Evolutionary conservation across 53 echinoderm and acorn worm species (phyloP).

Genomic region (Patiria pectinifera): DNA sequence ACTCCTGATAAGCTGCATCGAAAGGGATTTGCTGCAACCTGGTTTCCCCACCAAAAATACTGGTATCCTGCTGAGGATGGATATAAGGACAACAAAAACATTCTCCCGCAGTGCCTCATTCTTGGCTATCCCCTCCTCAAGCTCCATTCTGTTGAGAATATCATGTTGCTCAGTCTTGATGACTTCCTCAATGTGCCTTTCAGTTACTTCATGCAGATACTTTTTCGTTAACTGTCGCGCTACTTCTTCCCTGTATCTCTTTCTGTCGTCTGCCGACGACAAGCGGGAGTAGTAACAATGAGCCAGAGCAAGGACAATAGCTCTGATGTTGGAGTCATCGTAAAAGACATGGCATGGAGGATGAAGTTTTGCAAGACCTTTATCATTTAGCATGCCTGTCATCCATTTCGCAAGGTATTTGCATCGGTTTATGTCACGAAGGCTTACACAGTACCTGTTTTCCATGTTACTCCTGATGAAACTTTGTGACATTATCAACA

Average conservation of each 20-base stretch:
- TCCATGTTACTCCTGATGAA: slow-evolving; percentile 47
- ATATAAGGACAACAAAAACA: slow-evolving; percentile 67
- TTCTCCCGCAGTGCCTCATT: slow-evolving; percentile 70
- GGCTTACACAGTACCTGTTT: slow-evolving; percentile 63
- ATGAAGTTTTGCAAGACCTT: slow-evolving; percentile 17
- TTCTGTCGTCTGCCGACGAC: slow-evolving; percentile 32
- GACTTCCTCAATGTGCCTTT: slow-evolving; percentile 57
- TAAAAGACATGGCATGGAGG: not conserved
- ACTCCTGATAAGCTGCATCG: slow-evolving; percentile 70
- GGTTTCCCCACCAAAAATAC: slow-evolving; percentile 70
- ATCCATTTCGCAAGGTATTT: slow-evolving; percentile 57
- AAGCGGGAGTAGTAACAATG: slow-evolving; percentile 67
- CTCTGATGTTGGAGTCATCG: slow-evolving; percentile 22
- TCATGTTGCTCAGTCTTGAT: slow-evolving; percentile 53
- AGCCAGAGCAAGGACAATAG: slow-evolving; percentile 60
- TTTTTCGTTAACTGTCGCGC: slow-evolving; percentile 28
- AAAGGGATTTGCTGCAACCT: slow-evolving; percentile 68
- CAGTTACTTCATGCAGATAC: not conserved
- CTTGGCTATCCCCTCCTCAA: slow-evolving; percentile 53
- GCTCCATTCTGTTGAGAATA: slow-evolving; percentile 58
- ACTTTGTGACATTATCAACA: slow-evolving; percentile 62
- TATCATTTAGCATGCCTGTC: slow-evolving; percentile 36
- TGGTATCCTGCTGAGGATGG: slow-evolving; percentile 64
- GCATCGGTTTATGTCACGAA: slow-evolving; percentile 66
- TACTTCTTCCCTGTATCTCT: slow-evolving; percentile 41